Conservation (phyloP, 2,113 vertebrate species). For the Paradoxurus hermaphroditus region DNA sequence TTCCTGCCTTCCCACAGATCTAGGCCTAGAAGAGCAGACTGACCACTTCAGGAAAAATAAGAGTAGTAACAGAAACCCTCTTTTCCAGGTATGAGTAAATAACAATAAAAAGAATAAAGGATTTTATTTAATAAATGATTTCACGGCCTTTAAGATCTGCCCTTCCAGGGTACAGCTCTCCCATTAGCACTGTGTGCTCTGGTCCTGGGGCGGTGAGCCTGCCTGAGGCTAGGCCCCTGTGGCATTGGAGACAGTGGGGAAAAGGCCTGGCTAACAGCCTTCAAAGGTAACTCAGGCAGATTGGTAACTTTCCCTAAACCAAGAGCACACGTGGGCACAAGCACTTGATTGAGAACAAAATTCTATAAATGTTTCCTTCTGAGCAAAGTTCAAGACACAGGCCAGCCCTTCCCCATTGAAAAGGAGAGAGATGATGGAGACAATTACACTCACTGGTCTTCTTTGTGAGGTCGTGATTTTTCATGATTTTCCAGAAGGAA, state of each 20-base stretch:
- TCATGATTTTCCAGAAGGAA: conserved; percentile 56
- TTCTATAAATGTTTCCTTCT: conserved; percentile 60
- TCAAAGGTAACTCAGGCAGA: background rate
- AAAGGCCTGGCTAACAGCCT: background rate
- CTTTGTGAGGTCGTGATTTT: conserved; percentile 55
- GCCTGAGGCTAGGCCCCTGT: background rate
- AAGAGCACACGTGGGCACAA: background rate
- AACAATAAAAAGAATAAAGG: background rate
- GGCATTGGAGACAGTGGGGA: background rate
- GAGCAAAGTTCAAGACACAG: background rate
- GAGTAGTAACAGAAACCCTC: background rate
- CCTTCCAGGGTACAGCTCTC: background rate
- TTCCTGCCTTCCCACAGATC: background rate
- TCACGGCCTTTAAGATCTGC: background rate
- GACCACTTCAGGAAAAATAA: background rate
- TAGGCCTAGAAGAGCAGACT: background rate
- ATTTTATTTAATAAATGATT: background rate
- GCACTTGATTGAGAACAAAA: conserved; percentile 43
- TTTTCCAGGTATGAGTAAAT: background rate
- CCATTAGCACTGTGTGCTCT: background rate
- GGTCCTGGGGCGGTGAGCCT: background rate
- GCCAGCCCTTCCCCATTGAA: background rate
- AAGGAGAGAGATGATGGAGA: conserved; percentile 32
- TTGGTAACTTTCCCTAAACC: conserved; percentile 23
- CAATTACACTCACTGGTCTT: conserved; percentile 31